Evolutionary conservation across 1,140 invertebrate genomes (phyloP), one percentile per base, ranked within the genome.

Genomic region (Drosophila erecta): DNA sequence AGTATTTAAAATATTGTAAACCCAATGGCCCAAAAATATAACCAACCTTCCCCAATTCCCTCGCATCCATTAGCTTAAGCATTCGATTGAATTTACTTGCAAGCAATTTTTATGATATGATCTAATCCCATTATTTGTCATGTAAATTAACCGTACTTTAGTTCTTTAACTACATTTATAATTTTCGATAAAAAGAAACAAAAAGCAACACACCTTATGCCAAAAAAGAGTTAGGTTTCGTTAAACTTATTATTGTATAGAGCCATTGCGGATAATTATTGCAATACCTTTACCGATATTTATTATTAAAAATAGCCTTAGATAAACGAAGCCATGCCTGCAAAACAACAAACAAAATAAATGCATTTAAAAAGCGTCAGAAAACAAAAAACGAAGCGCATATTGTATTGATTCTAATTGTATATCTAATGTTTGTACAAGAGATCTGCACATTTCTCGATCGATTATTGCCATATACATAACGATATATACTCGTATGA

Each of bases 111-210:
- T 67, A 84, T 76, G 35, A 51, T 56, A 65, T 71, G 56, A 81
- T 77, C 57, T 53, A 30, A 33, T 49, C 56, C 22, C 22, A 61
- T 66, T 41, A 76, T 76, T 76, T 78, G 38, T 35, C 46, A 61
- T 64, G 75, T 76, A 75, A 58, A 67, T 60, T 47, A 51, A 72
- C n/a, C 40, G 20, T 59, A 58, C 24, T 67, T 77, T 73, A 86
- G 79, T 84, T 85, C 57, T 67, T 85, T 85, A 86, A 81, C 81
- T 85, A 85, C 81, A 85, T 85, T 81, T 85, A 85, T 85, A 85
- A 85, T 85, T 85, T 50, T 85, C 57, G 54, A 72, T 35, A 38
- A 69, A 64, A 53, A 64, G 62, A 84, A 77, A 51, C 35, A 71
- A 65, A 71, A 71, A 51, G 47, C 49, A 49, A 56, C 41, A 80